Evolutionary conservation across 1,140 invertebrate species (phyloP), one percentile per base, ranked within the genome.

Genomic region (Asbolus verrucosus): DNA sequence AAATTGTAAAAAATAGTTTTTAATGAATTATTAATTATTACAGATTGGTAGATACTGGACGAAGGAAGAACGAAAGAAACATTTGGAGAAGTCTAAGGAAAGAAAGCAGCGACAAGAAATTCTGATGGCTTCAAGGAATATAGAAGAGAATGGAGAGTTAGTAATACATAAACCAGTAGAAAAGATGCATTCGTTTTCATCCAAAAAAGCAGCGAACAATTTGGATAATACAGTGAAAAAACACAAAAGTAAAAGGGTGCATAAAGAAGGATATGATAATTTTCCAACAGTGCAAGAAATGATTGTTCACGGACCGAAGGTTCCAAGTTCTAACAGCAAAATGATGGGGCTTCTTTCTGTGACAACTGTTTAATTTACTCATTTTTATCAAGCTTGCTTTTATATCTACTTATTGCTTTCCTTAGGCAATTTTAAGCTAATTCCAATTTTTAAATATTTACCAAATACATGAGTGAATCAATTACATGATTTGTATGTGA

Each of bases 11-110:
- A n/a, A n/a, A n/a, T n/a, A n/a, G n/a, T n/a, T n/a, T n/a, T n/a
- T n/a, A n/a, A n/a, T n/a, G n/a, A n/a, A n/a, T n/a, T n/a, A n/a
- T 6, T 38, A 43, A 24, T 65, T 30, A 15, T 73, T 69, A 9
- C 75, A 87, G 85, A 85, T 89, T 61, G 92, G 92, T 19, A 85
- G 89, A 30, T 94, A 93, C 79, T 94, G 92, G 91, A 90, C 85
- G 11, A 90, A 91, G 82, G 92, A 93, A 71, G 92, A 94, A 68
- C 84, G 91, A 5, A 94, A 92, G 75, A 82, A 87, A 13, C 92
- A 93, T 73, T 76, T 92, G 65, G 91, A 92, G 75, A 86, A 87
- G 60, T 87, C 89, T 0, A 83, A 85, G 24, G 89, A 92, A 74
- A 82, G 89, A 2, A 88, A 90, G 60, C 86, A 88, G 72, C 82